Evolutionary conservation across 2,797 vertebrate genomes (phyloP), one percentile per base, ranked within the genome.

Genomic region (Pipistrellus kuhlii): DNA sequence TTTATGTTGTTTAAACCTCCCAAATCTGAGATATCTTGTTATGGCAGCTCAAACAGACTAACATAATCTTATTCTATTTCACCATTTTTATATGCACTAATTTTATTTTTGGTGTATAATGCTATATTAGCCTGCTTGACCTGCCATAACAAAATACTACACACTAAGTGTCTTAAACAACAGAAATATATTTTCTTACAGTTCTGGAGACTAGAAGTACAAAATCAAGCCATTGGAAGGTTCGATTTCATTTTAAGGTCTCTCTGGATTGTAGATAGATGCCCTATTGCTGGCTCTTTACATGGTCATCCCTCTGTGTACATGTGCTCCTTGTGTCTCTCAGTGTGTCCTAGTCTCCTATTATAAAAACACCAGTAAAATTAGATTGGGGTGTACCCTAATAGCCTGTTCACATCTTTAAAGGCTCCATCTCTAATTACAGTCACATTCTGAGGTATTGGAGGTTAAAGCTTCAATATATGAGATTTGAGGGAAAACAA

Each of bases 191-290:
- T 86, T 83, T 87, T 59, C 81, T 95, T 35, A 72, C 25, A 38
- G 20, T 92, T 82, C 9, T 89, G 44, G 32, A 92, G 83, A 14
- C 44, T 80, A 88, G 12, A 51, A 23, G 44, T 80, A 44, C 23
- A 59, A 89, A 85, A 41, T 83, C 38, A 83, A 78, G 41, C 48
- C 59, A 9, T 23, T 66, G 14, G 8, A 9, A 68, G 20, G 25
- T 30, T 88, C 91, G 20, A 80, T 46, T 93, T 94, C 62, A 90
- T 80, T 89, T 41, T 48, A 51, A 91, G 35, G 15, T 10, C 53
- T 85, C 38, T 87, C 46, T 73, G 72, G 8, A 15, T 88, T 94
- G 30, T 4, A 87, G 64, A 78, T 48, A 57, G 20, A 25, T 68
- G 12, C 2, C 11, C 15, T 35, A 17, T 25, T 87, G 55, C 44